These are phyloP conservation scores for Caligus rogercresseyi DNA, from an alignment of 1,140 invertebrate genomes.

Conservation along the genomic window DNA sequence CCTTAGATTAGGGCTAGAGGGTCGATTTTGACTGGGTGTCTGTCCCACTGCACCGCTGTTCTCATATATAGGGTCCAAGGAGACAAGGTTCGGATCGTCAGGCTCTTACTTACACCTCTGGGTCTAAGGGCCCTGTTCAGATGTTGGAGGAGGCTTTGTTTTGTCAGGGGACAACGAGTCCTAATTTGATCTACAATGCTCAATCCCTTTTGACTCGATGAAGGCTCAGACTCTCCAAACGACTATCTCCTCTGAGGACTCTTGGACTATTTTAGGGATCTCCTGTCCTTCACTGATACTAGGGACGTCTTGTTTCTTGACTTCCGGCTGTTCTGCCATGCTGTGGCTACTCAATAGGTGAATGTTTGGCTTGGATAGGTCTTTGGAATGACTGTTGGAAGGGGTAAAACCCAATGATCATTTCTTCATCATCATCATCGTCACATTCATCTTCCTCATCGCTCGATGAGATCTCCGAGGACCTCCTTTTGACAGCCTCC, in stretches of 20 bases:
- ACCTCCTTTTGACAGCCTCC: neutral
- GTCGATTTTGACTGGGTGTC: neutral
- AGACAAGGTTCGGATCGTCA: too few relatives aligned
- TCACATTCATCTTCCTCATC: neutral
- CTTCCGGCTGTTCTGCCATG: too few relatives aligned
- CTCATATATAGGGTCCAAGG: neutral
- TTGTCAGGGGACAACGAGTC: neutral
- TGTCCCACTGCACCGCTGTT: neutral
- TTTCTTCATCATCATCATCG: slow-evolving; percentile 12
- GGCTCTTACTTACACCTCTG: too few relatives aligned
- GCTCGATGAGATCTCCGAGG: neutral
- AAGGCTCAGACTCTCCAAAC: too few relatives aligned
- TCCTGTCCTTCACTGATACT: too few relatives aligned
- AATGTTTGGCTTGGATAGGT: neutral
- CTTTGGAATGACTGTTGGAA: neutral
- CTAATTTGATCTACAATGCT: neutral
- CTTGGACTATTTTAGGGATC: too few relatives aligned
- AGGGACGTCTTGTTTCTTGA: too few relatives aligned
- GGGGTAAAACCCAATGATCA: slow-evolving; percentile 14
- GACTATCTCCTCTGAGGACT: too few relatives aligned
- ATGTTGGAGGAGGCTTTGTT: neutral
- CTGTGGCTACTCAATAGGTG: neutral
- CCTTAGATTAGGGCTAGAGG: neutral
- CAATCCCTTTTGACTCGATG: too few relatives aligned
- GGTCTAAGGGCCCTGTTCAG: neutral